These are phyloP conservation scores for Fregetta grallaria DNA, from an alignment of 2,113 vertebrate genomes.

Conservation along the genomic window DNA sequence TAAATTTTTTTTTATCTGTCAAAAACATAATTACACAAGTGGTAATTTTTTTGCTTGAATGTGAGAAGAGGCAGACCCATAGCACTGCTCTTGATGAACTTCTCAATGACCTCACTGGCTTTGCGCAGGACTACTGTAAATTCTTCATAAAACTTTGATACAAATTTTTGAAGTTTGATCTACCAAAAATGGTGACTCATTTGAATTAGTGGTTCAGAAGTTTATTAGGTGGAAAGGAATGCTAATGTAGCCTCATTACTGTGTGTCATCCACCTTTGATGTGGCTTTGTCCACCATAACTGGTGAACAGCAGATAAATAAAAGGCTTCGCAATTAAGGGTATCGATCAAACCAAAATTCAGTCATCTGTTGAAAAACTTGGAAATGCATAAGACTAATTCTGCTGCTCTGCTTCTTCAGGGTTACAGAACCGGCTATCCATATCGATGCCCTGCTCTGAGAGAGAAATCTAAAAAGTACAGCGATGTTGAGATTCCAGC, in stretches of 20 bases:
- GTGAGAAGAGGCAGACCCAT: neutral
- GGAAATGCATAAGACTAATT: neutral
- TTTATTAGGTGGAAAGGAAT: neutral
- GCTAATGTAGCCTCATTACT: neutral
- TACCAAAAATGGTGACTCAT: neutral
- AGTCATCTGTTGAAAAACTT: neutral
- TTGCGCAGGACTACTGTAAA: neutral
- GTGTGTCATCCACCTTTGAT: neutral
- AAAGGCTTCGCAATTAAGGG: neutral
- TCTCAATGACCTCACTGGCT: neutral
- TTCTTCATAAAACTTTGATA: neutral
- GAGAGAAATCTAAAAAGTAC: slow-evolving; percentile 96
- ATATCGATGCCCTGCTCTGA: slow-evolving; percentile 93
- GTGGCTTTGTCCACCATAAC: neutral
- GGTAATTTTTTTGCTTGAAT: neutral
- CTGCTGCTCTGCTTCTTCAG: slow-evolving; percentile 64
- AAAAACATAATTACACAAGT: neutral
- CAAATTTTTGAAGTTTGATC: neutral
- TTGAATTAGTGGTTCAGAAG: neutral
- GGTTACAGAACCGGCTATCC: slow-evolving; percentile 98
- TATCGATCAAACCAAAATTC: neutral
- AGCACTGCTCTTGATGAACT: neutral
- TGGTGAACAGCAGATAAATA: neutral
- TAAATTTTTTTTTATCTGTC: neutral
- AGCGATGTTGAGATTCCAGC: slow-evolving; percentile 91